Conservation (phyloP, 2,113 vertebrate genomes). For the Xiphophorus hellerii region DNA sequence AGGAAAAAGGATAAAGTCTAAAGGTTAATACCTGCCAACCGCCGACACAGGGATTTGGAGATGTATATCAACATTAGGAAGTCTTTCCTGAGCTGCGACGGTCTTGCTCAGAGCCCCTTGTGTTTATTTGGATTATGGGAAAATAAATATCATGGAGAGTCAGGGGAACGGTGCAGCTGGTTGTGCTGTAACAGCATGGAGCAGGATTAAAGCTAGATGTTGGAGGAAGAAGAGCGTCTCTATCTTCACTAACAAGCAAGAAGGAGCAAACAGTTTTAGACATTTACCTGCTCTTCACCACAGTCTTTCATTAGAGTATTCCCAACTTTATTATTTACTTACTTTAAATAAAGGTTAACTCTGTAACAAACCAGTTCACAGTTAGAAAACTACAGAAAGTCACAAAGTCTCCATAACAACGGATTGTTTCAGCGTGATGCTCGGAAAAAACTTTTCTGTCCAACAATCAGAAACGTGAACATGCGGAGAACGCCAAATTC, state of each 20-base stretch:
- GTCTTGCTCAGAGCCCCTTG: conserved; percentile 23
- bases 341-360: no score
- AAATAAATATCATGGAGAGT: conserved; percentile 63
- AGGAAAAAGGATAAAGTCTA: conserved; percentile 35
- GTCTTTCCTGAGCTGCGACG: conserved; percentile 5
- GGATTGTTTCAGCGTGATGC: no score
- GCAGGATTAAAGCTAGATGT: conserved; percentile 46
- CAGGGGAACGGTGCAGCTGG: conserved; percentile 33
- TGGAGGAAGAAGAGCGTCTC: conserved; percentile 20
- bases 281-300: not conserved
- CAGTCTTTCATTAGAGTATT: not conserved
- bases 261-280: not conserved
- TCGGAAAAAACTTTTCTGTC: no score
- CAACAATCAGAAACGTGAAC: no score
- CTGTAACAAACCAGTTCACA: no score
- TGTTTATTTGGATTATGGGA: conserved; percentile 67
- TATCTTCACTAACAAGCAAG: conserved; percentile 10
- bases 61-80: conserved; percentile 55
- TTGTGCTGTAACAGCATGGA: conserved; percentile 53
- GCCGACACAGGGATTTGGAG: conserved; percentile 36
- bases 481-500: no score
- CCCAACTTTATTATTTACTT: no score
- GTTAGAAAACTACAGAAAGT: no score
- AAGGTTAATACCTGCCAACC: conserved; percentile 59
- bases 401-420: no score